A percentile compares a stretch with the other conserved stretches of the same genome.
phyloP scores from a whole-genome alignment of 37 sponge, comb jelly and placozoan species.

The Chondrosia reniformis region DNA sequence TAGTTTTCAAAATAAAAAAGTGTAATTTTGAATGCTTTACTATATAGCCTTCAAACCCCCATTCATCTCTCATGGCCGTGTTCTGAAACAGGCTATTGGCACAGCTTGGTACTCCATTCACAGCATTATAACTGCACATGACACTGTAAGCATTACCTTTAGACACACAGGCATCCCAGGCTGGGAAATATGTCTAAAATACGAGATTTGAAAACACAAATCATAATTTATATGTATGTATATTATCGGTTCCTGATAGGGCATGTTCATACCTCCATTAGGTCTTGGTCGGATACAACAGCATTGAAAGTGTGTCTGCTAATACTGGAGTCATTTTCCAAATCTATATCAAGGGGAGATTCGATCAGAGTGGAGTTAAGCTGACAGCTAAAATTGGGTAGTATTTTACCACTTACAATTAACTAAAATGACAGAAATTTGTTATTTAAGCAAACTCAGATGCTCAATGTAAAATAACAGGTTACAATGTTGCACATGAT shows the following conservation, averaged over 20 bases:
- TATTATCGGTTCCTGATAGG: not conserved
- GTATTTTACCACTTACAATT: too few species aligned
- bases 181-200: conserved; percentile 53
- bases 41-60: conserved; percentile 63
- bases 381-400: too few species aligned
- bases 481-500: too few species aligned
- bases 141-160: conserved; percentile 42
- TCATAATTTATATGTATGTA: not conserved
- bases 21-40: too few species aligned
- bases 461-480: too few species aligned
- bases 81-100: conserved; percentile 66
- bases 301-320: conserved; percentile 44
- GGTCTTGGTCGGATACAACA: conserved; percentile 51
- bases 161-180: conserved; percentile 50
- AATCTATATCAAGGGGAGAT: too few species aligned
- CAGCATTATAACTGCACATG: conserved; percentile 85
- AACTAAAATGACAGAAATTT: too few species aligned
- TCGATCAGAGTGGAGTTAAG: too few species aligned
- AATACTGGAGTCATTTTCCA: conserved; percentile 4
- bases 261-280: conserved; percentile 27
- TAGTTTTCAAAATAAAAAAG: not conserved
- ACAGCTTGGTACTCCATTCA: conserved; percentile 78
- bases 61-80: conserved; percentile 51
- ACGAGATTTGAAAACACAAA: not conserved
- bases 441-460: too few species aligned